A percentile compares a stretch with the other conserved stretches of the same genome.
Conservation (phyloP, 1,140 invertebrate genomes). For the Lerema accius region DNA sequence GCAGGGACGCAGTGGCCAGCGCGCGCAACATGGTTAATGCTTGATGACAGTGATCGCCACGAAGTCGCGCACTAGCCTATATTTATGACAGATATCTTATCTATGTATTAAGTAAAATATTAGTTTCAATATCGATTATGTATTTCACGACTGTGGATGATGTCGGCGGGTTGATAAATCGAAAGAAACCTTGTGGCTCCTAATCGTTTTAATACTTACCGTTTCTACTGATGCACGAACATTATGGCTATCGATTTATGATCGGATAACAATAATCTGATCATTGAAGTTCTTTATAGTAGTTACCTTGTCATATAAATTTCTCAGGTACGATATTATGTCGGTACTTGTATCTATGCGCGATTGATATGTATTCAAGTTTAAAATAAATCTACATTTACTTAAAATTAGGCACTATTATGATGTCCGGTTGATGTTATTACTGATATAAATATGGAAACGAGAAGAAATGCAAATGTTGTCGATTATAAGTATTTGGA, state of each 20-base stretch:
- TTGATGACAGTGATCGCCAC: background rate
- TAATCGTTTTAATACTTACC: constrained; percentile 14
- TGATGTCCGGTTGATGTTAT: no score
- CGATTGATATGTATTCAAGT: no score
- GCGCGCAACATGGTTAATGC: background rate
- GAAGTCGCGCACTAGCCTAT: background rate
- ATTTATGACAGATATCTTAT: constrained; percentile 19
- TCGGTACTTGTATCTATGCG: no score
- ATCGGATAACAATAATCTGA: no score
- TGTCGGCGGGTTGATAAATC: constrained; percentile 1
- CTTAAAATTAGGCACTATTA: no score
- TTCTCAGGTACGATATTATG: no score
- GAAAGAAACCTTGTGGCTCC: background rate
- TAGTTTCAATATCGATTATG: background rate
- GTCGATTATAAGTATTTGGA: no score
- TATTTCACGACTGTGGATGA: background rate
- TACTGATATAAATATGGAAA: no score
- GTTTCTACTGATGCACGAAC: background rate
- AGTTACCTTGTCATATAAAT: no score
- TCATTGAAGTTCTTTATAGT: no score
- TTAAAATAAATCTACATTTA: no score
- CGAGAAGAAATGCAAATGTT: no score
- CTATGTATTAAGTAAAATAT: constrained; percentile 1
- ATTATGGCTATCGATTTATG: background rate
- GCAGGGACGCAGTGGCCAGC: background rate